Evolutionary conservation across 2,888 invertebrate species (phyloP).

Genomic region (Pachycephus smyrnensis): DNA sequence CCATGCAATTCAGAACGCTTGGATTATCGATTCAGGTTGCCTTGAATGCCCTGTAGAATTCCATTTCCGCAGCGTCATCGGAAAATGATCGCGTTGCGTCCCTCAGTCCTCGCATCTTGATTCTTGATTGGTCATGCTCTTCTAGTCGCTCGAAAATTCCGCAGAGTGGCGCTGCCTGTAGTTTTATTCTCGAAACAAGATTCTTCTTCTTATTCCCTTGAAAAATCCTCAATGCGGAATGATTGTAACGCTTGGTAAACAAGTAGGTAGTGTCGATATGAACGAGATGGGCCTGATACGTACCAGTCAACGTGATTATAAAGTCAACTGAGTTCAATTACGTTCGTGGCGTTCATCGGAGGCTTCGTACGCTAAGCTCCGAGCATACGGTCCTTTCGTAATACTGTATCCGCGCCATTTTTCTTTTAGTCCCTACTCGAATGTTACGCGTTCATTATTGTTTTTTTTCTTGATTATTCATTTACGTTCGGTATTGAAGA

Average conservation of each 20-base stretch:
- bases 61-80: neutral
- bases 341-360: constrained; percentile 5
- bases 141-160: neutral
- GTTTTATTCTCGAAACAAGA: neutral
- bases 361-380: neutral
- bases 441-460: neutral
- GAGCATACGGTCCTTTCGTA: neutral
- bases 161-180: neutral
- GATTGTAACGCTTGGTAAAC: neutral
- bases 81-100: neutral
- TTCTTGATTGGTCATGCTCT: neutral
- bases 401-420: neutral
- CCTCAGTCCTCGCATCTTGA: neutral
- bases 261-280: neutral
- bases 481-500: neutral
- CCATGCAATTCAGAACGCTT: neutral
- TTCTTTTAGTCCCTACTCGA: neutral
- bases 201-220: neutral
- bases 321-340: constrained; percentile 54
- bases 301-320: constrained; percentile 45
- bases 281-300: constrained; percentile 23
- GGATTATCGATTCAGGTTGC: neutral
- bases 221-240: neutral
- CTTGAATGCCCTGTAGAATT: neutral
- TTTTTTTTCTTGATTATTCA: neutral